Conservation (phyloP, 2,797 vertebrate species). For the Acropternis orthonyx region DNA sequence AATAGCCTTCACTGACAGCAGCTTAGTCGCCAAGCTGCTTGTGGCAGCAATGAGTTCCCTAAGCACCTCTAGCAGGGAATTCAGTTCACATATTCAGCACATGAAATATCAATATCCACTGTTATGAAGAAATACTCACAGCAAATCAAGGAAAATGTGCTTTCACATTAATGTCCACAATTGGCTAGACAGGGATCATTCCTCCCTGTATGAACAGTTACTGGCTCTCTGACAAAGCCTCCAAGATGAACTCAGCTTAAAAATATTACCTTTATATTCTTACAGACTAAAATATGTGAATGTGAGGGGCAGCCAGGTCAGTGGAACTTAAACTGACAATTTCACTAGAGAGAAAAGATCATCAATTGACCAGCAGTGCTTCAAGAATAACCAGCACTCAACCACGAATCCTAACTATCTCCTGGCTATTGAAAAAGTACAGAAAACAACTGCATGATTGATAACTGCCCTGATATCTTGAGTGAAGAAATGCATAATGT, state of each 20-base stretch:
- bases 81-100: not conserved
- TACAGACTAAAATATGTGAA: not conserved
- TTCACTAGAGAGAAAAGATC: not conserved
- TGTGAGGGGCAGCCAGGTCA: not conserved
- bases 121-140: not conserved
- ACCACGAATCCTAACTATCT: not conserved
- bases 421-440: not conserved
- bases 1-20: slow-evolving; percentile 8
- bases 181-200: not conserved
- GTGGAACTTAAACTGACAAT: not conserved
- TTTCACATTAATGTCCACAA: not conserved
- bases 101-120: not conserved
- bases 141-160: not conserved
- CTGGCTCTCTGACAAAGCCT: not conserved
- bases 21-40: not conserved
- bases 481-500: not conserved
- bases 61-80: not conserved
- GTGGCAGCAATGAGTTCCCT: not conserved
- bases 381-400: not conserved
- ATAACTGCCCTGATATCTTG: not conserved
- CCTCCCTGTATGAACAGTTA: not conserved
- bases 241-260: not conserved
- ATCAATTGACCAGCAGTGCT: rapidly evolving
- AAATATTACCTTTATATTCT: not conserved
- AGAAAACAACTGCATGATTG: not conserved